Percentiles rank a stretch among this genome's conserved stretches.
These are phyloP conservation scores for Clytia hemisphaerica DNA, from an alignment of 30 jellyfish, hydroid and myxozoan genomes.

Conservation along the genomic window DNA sequence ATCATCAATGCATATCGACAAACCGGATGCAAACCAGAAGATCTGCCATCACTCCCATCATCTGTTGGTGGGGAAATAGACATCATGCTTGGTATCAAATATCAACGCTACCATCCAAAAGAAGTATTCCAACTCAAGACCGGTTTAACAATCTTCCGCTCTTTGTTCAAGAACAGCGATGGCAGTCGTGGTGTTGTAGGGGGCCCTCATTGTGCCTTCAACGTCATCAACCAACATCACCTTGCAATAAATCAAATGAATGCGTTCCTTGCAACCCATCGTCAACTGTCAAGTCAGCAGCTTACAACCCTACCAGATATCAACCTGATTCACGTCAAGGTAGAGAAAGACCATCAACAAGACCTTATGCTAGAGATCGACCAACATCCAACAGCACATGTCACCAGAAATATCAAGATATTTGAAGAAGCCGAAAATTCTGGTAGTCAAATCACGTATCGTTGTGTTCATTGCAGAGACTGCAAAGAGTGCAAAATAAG, in stretches of 20 bases:
- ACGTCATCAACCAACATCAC: not conserved
- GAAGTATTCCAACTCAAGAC: constrained; percentile 1
- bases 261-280: too few relatives aligned
- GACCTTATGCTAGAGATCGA: too few relatives aligned
- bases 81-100: not conserved
- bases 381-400: not conserved
- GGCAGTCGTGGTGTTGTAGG: constrained; percentile 11
- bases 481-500: not conserved
- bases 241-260: not conserved
- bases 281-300: too few relatives aligned
- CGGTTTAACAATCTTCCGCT: not conserved
- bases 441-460: not conserved
- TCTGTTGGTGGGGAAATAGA: constrained; percentile 1
- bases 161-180: not conserved
- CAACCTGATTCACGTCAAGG: too few relatives aligned
- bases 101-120: not conserved
- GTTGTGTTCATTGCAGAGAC: not conserved
- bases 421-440: not conserved
- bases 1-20: not conserved
- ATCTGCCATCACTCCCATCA: not conserved
- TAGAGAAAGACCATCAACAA: too few relatives aligned
- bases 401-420: not conserved
- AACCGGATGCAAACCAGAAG: not conserved
- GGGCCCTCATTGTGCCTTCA: not conserved
- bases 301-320: too few relatives aligned